Conservation (phyloP, 37 sponge, comb jelly and placozoan species). For the Corticium candelabrum region DNA sequence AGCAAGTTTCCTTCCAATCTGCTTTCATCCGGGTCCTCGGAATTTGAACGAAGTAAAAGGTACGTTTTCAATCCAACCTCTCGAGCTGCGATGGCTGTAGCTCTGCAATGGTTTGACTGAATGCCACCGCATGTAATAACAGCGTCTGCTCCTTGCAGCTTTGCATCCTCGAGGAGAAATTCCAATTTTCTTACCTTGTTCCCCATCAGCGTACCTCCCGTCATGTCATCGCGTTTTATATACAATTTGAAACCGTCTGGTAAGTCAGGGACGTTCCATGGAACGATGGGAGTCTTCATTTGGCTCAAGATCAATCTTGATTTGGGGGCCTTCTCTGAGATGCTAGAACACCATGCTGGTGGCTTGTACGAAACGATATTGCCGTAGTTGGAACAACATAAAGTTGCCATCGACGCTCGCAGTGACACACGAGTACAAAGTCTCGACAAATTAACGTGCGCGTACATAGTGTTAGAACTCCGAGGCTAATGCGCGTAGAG, state of each 20-base stretch:
- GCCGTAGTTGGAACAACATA: background rate
- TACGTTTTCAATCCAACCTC: constrained; percentile 70
- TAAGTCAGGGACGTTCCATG: constrained; percentile 49
- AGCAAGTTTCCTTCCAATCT: constrained; percentile 56
- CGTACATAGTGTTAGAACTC: too few relatives aligned
- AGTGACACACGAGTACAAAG: too few relatives aligned
- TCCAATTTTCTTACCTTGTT: constrained; percentile 82
- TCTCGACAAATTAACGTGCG: too few relatives aligned
- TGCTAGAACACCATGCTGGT: background rate
- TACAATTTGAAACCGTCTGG: constrained; percentile 40
- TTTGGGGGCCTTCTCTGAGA: background rate
- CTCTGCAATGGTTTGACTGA: constrained; percentile 71
- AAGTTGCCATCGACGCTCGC: too few relatives aligned
- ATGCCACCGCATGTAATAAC: constrained; percentile 65
- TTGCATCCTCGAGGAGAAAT: constrained; percentile 73
- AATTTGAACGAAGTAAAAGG: constrained; percentile 34
- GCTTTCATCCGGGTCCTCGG: background rate
- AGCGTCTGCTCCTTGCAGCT: constrained; percentile 37
- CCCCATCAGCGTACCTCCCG: constrained; percentile 50
- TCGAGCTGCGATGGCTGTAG: constrained; percentile 67
- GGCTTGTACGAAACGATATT: background rate
- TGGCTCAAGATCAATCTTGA: constrained; percentile 5
- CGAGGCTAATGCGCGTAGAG: too few relatives aligned
- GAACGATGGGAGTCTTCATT: constrained; percentile 55
- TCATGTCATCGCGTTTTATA: constrained; percentile 70